Conservation (phyloP, 2,888 invertebrate species). For the Rapana venosa region DNA sequence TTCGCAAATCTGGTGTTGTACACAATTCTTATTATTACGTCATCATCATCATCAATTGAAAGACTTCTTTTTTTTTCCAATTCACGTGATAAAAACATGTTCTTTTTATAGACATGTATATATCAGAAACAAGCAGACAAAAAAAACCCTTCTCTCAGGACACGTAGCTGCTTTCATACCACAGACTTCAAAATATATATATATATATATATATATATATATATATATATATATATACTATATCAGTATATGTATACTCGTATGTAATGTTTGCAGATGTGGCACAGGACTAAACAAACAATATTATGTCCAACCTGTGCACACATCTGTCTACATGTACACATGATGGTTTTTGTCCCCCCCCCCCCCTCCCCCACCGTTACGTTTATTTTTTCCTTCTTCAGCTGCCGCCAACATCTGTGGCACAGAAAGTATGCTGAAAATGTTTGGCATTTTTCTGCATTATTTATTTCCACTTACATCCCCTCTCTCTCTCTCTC, state of each 20-base stretch:
- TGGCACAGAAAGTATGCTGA: constrained; percentile 1
- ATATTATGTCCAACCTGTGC: neutral
- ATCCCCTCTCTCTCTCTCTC: constrained; percentile 5
- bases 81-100: neutral
- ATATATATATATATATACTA: neutral
- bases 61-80: constrained; percentile 9
- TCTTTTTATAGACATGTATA: too few species aligned
- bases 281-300: neutral
- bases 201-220: neutral
- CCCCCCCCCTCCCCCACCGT: too few species aligned
- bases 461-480: too few species aligned
- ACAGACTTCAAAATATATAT: neutral
- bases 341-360: too few species aligned
- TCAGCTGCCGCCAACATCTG: neutral
- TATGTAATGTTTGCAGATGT: neutral
- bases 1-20: neutral
- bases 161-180: neutral
- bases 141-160: neutral
- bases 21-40: neutral
- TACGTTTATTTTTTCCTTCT: neutral
- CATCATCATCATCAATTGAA: constrained; percentile 6
- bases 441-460: neutral
- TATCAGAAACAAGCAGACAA: neutral
- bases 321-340: neutral
- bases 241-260: too few species aligned